phyloP scores from a whole-genome alignment of 2,888 invertebrate genomes.

The Andricus curvator region DNA sequence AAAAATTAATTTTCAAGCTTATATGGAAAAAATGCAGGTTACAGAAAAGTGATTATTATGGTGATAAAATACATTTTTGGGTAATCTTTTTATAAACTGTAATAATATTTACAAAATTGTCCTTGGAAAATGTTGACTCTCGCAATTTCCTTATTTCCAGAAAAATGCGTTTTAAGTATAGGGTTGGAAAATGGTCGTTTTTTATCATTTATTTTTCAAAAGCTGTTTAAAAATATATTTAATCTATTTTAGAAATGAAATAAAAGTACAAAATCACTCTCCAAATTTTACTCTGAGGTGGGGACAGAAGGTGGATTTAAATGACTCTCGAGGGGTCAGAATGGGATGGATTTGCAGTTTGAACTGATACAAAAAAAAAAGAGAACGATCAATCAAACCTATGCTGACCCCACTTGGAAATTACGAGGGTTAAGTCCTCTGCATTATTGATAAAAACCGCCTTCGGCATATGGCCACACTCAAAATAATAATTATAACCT shows the following conservation, averaged over 20 bases:
- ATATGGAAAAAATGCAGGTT: too few relatives aligned
- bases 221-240: background rate
- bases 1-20: too few relatives aligned
- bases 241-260: background rate
- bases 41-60: too few relatives aligned
- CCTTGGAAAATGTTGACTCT: too few relatives aligned
- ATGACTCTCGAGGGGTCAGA: conserved; percentile 47
- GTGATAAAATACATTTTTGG: too few relatives aligned
- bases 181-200: background rate
- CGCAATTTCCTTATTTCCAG: too few relatives aligned
- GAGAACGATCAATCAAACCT: conserved; percentile 52
- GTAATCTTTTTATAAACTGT: too few relatives aligned
- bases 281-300: background rate
- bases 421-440: conserved; percentile 38
- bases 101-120: too few relatives aligned
- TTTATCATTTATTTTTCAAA: background rate
- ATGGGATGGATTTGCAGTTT: conserved; percentile 45
- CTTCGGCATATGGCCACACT: conserved; percentile 47
- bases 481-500: conserved; percentile 16
- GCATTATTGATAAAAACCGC: conserved; percentile 42
- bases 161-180: too few relatives aligned
- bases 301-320: conserved; percentile 43
- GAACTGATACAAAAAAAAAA: conserved; percentile 40
- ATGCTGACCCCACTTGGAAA: conserved; percentile 44
- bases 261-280: conserved; percentile 7